Conservation (phyloP, 1,140 invertebrate genomes). For the Coenobita brevimanus region DNA sequence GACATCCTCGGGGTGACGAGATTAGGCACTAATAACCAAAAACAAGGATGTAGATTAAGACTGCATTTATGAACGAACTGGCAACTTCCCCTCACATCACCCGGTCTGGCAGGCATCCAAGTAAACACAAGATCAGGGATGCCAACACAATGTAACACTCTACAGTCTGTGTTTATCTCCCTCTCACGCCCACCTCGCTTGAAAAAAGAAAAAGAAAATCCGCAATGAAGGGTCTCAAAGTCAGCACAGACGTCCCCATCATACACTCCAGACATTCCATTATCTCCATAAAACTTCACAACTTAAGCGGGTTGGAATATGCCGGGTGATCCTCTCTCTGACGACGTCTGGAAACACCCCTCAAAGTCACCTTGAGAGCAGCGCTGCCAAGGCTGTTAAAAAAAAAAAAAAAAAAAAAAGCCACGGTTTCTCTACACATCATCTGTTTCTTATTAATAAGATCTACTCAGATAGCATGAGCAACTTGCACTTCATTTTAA, state of each 20-base stretch:
- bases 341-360: constrained; percentile 46
- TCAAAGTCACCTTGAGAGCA: constrained; percentile 60
- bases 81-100: neutral
- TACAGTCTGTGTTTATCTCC: no score
- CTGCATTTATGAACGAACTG: neutral
- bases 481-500: neutral
- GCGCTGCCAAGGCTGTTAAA: constrained; percentile 29
- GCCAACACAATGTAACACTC: constrained; percentile 27
- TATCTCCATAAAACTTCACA: neutral
- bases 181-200: no score
- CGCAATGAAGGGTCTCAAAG: no score
- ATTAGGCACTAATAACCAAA: neutral
- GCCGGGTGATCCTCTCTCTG: neutral
- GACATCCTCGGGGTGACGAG: no score
- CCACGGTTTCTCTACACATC: neutral
- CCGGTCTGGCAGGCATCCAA: constrained; percentile 55
- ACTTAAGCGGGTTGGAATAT: neutral
- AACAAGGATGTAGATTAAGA: constrained; percentile 37
- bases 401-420: constrained; percentile 6
- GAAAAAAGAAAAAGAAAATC: no score
- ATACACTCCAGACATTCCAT: neutral
- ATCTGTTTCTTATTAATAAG: neutral
- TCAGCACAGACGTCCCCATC: neutral
- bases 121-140: constrained; percentile 56
- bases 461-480: neutral